Percentiles rank a stretch among this genome's conserved stretches.
Evolutionary conservation across 2,888 invertebrate species (phyloP).

Genomic region (Podabrus alpinus): DNA sequence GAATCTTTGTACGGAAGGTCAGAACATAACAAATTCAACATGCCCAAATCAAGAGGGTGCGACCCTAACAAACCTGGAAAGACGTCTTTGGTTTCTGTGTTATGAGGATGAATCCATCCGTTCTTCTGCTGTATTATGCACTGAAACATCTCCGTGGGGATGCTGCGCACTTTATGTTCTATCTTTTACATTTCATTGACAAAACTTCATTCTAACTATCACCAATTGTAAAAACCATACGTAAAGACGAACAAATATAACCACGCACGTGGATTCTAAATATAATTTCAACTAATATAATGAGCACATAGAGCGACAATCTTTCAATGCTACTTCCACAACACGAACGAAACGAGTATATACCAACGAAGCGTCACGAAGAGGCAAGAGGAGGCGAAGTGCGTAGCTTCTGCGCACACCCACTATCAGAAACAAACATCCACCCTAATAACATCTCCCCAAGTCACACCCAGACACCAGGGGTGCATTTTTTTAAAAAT

Average conservation of each 20-base stretch:
- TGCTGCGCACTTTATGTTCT: conserved; percentile 30
- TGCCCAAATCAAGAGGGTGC: not conserved
- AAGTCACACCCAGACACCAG: conserved; percentile 32
- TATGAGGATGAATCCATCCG: conserved; percentile 74
- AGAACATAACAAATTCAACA: not conserved
- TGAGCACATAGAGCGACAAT: conserved; percentile 1
- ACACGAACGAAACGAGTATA: conserved; percentile 14
- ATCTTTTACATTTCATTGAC: conserved; percentile 22
- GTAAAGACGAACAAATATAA: conserved; percentile 30
- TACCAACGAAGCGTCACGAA: conserved; percentile 20
- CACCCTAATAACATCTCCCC: conserved; percentile 29
- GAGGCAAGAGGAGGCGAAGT: conserved; percentile 26
- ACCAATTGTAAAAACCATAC: conserved; percentile 17
- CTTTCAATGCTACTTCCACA: not conserved
- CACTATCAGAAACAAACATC: conserved; percentile 23
- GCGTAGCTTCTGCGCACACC: conserved; percentile 28
- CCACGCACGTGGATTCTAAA: conserved; percentile 38
- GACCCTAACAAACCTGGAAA: conserved; percentile 67
- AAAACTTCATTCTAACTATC: conserved; percentile 28
- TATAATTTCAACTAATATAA: conserved; percentile 22
- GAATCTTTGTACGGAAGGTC: not conserved
- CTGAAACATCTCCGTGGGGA: conserved; percentile 68
- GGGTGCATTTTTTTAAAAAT: conserved; percentile 17
- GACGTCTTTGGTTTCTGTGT: conserved; percentile 72
- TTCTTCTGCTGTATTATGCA: conserved; percentile 81